These are phyloP conservation scores for Philaethria dido DNA, from an alignment of 2,888 invertebrate species.

Conservation along the genomic window DNA sequence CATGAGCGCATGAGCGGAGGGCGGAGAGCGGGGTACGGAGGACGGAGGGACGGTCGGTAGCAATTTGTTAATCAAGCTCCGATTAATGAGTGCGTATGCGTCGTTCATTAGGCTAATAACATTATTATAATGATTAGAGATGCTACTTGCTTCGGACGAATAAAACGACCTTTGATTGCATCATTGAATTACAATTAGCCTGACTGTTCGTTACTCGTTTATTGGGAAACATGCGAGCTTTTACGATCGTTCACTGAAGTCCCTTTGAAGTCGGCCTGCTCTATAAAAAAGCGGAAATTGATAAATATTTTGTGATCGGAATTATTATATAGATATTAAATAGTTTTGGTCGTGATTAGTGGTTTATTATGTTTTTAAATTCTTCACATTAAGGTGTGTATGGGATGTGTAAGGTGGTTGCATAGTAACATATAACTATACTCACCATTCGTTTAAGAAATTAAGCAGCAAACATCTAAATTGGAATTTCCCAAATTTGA, in stretches of 20 bases:
- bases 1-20: not conserved
- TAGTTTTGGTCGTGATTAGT: not conserved
- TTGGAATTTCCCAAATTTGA: too few relatives aligned
- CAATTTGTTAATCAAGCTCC: constrained; percentile 35
- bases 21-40: not conserved
- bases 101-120: constrained; percentile 32
- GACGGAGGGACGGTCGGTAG: constrained; percentile 1
- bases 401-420: not conserved
- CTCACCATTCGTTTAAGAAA: too few relatives aligned
- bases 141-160: constrained; percentile 6
- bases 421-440: not conserved
- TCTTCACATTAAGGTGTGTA: not conserved
- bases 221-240: constrained; percentile 14
- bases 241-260: not conserved
- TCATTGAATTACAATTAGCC: constrained; percentile 23
- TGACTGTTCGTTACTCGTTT: constrained; percentile 13
- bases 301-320: not conserved
- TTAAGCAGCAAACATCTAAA: too few relatives aligned
- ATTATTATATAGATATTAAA: not conserved
- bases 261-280: constrained; percentile 13
- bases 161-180: constrained; percentile 13
- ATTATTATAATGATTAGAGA: constrained; percentile 31
- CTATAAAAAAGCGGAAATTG: constrained; percentile 10
- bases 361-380: not conserved
- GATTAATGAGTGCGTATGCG: constrained; percentile 30